These are phyloP conservation scores for Echinometra lucunter DNA, from an alignment of 53 echinoderm and acorn worm genomes.

Conservation along the genomic window DNA sequence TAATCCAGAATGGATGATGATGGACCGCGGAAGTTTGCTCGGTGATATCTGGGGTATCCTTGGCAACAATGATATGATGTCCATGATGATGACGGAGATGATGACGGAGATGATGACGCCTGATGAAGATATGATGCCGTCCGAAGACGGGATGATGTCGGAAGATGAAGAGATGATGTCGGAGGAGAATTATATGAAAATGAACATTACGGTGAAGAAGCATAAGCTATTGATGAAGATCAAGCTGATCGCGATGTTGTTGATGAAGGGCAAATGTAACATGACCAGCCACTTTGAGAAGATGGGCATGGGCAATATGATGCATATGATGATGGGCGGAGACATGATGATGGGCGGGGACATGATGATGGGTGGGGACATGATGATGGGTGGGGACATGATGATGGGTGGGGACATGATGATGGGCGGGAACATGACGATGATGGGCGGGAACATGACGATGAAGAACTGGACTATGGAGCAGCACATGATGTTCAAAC, in stretches of 20 bases:
- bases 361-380: slow-evolving; percentile 43
- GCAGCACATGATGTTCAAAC: slow-evolving; percentile 24
- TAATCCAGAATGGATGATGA: slow-evolving; percentile 10
- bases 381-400: slow-evolving; percentile 6
- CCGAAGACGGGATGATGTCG: neutral
- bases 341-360: neutral
- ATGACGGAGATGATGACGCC: neutral
- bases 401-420: slow-evolving; percentile 51
- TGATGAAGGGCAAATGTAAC: slow-evolving; percentile 65
- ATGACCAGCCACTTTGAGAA: slow-evolving; percentile 22
- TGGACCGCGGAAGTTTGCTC: slow-evolving; percentile 32
- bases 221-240: slow-evolving; percentile 56
- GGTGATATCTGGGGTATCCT: slow-evolving; percentile 58
- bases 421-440: slow-evolving; percentile 21
- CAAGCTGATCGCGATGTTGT: slow-evolving; percentile 38
- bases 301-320: slow-evolving; percentile 56
- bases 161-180: slow-evolving; percentile 33
- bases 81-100: slow-evolving; percentile 50
- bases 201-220: slow-evolving; percentile 45
- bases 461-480: slow-evolving; percentile 56
- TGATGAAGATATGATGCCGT: slow-evolving; percentile 8
- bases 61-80: slow-evolving; percentile 46
- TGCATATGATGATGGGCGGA: slow-evolving; percentile 10
- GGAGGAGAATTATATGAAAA: slow-evolving; percentile 28
- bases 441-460: slow-evolving; percentile 32